phyloP scores from a whole-genome alignment of 2,888 invertebrate genomes.

The Orthosia incerta region DNA sequence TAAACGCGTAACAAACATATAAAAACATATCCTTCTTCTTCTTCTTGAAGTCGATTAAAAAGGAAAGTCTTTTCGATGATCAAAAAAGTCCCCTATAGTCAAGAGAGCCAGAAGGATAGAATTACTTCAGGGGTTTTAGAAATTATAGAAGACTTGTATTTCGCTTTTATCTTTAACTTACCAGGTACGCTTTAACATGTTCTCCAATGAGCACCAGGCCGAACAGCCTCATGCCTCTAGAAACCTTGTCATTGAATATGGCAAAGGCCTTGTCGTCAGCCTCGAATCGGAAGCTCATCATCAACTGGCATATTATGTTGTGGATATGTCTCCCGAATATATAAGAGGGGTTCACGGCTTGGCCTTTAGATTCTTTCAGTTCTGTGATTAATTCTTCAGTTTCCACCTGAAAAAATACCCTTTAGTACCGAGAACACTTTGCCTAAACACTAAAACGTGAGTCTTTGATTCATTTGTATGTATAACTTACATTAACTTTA shows the following conservation, averaged over 20 bases:
- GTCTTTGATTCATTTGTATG: not conserved
- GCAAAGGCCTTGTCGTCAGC: constrained; percentile 93
- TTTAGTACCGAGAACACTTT: not conserved
- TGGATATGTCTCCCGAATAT: constrained; percentile 94
- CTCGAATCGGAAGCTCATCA: constrained; percentile 95
- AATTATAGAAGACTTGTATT: too few relatives aligned
- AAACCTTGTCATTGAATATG: constrained; percentile 94
- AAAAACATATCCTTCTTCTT: too few relatives aligned
- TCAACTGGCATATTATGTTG: constrained; percentile 95
- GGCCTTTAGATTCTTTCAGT: constrained; percentile 47
- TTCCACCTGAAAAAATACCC: constrained; percentile 81
- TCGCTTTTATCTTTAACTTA: constrained; percentile 65
- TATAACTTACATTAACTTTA: constrained; percentile 92
- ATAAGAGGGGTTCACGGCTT: constrained; percentile 92
- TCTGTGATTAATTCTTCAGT: constrained; percentile 92
- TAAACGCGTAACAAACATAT: too few relatives aligned
- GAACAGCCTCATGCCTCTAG: constrained; percentile 95
- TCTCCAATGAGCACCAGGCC: constrained; percentile 94
- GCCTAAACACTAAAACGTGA: too few relatives aligned
- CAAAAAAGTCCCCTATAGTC: too few relatives aligned
- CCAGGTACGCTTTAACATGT: constrained; percentile 93
- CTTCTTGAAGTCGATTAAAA: too few relatives aligned
- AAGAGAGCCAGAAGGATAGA: not conserved
- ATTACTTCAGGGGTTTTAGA: not conserved
- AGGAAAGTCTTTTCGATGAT: too few relatives aligned